Conservation (phyloP, 2,113 vertebrate species). For the Cebidichthys violaceus region DNA sequence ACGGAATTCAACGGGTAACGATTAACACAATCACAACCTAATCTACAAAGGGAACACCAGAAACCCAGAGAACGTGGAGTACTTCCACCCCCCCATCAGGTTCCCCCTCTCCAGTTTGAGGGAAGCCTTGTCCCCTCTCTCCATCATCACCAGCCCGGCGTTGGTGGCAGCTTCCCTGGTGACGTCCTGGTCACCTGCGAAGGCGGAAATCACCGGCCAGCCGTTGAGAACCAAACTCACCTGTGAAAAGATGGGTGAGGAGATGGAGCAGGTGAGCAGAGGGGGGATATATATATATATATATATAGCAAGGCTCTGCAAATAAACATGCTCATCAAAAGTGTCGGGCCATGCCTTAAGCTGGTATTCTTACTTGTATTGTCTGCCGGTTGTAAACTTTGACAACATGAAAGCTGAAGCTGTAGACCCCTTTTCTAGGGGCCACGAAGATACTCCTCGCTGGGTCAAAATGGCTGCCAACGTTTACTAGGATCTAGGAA, state of each 20-base stretch:
- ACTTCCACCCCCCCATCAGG: conserved; percentile 92
- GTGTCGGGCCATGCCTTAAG: background rate
- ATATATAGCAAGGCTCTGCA: no score
- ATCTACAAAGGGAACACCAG: conserved; percentile 88
- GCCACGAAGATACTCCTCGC: conserved; percentile 88
- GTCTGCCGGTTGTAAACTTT: conserved; percentile 93
- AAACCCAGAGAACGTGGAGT: conserved; percentile 91
- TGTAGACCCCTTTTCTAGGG: conserved; percentile 89
- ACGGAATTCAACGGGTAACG: background rate
- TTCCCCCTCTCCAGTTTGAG: conserved; percentile 90
- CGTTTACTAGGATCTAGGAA: conserved; percentile 87
- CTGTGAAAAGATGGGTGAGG: conserved; percentile 62
- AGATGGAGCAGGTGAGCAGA: background rate
- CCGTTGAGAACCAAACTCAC: conserved; percentile 89
- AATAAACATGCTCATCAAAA: background rate
- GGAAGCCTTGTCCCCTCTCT: conserved; percentile 89
- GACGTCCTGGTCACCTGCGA: conserved; percentile 90
- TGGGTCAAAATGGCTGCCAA: conserved; percentile 88
- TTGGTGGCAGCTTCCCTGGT: conserved; percentile 91
- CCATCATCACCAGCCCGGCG: conserved; percentile 87
- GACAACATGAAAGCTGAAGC: conserved; percentile 91
- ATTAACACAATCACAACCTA: background rate
- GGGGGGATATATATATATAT: no score
- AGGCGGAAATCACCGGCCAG: conserved; percentile 90
- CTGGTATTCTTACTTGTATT: conserved; percentile 82